Evolutionary conservation across 2,888 invertebrate genomes (phyloP), one percentile per base, ranked within the genome.

Genomic region (Melinaea menophilus): DNA sequence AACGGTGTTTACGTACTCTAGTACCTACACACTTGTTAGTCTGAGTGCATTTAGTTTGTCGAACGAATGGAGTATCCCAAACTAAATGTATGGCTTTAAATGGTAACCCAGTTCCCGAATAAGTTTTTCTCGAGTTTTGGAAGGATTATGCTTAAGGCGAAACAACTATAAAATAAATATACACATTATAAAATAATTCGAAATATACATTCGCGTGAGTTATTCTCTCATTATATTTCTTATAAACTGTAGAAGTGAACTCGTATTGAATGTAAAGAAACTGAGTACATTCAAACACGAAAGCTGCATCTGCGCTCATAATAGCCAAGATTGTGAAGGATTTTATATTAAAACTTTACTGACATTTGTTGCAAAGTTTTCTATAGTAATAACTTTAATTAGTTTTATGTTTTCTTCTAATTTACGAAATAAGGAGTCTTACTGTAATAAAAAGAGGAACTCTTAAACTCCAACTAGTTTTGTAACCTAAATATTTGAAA

Each of bases 1-100:
- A 59, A 57, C 61, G 45, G 48, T 67, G 67, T 67, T 65, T 65
- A 61, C 61, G 37, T 46, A 48, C 55, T 33, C 65, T 48, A 63
- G 63, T 51, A 59, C 55, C 55, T 33, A 41, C 54, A 58, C 59
- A 58, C 59, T 63, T 61, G 55, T 65, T 65, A 63, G 67, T 48
- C 31, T 45, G 34, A 65, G 63, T 65, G 61, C 63, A 63, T 61
- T 59, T 48, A 61, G 57, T 56, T 57, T 56, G 65, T 46, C 56
- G 54, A 59, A 61, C 34, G 56, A 35, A 51, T 58, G 48, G 58
- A 34, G 65, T 65, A 55, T 58, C 60, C 51, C 37, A 31, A 51
- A 51, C 22, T 22, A 51, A 51, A 51, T 51, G 51, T 51, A 41
- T 31, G 51, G 31, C 51, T 51, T 51, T 31, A 51, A 51, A 51